Percentiles rank a stretch among this genome's conserved stretches.
These are phyloP conservation scores for Crioceris asparagi DNA, from an alignment of 2,888 invertebrate species.

Conservation along the genomic window DNA sequence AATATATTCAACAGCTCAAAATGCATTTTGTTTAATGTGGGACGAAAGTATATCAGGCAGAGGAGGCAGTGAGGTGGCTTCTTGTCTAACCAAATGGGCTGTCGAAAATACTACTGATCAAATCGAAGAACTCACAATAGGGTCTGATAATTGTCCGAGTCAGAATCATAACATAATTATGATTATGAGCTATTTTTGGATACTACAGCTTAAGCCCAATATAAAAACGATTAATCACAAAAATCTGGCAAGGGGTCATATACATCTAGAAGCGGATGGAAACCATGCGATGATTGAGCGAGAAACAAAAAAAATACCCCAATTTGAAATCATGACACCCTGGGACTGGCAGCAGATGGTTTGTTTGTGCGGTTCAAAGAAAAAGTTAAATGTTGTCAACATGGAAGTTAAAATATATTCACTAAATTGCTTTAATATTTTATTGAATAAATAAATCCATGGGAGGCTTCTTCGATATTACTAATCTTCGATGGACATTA, in stretches of 20 bases:
- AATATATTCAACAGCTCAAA: constrained; percentile 10
- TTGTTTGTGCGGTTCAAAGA: constrained; percentile 7
- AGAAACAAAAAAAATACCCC: constrained; percentile 13
- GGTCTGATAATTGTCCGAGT: constrained; percentile 10
- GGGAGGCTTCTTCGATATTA: too few species aligned
- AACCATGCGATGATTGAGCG: constrained; percentile 13
- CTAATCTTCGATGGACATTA: too few species aligned
- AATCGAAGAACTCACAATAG: constrained; percentile 4
- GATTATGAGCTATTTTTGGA: constrained; percentile 10
- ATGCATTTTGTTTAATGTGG: constrained; percentile 14
- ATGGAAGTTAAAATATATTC: too few species aligned
- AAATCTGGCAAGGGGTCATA: constrained; percentile 8
- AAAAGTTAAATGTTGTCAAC: too few species aligned
- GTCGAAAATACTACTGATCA: neutral
- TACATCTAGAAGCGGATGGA: constrained; percentile 11
- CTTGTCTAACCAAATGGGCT: constrained; percentile 15
- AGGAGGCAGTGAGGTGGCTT: constrained; percentile 18
- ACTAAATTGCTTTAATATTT: too few species aligned
- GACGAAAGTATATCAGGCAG: constrained; percentile 16
- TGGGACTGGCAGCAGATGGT: constrained; percentile 17
- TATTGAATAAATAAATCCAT: too few species aligned
- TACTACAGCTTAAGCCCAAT: constrained; percentile 5
- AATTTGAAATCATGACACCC: constrained; percentile 14
- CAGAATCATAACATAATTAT: constrained; percentile 9
- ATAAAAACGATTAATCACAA: constrained; percentile 5